Evolutionary conservation across 92 coral and sea anemone genomes (phyloP), one percentile per base, ranked within the genome.

Genomic region (Epizoanthus ramosus): DNA sequence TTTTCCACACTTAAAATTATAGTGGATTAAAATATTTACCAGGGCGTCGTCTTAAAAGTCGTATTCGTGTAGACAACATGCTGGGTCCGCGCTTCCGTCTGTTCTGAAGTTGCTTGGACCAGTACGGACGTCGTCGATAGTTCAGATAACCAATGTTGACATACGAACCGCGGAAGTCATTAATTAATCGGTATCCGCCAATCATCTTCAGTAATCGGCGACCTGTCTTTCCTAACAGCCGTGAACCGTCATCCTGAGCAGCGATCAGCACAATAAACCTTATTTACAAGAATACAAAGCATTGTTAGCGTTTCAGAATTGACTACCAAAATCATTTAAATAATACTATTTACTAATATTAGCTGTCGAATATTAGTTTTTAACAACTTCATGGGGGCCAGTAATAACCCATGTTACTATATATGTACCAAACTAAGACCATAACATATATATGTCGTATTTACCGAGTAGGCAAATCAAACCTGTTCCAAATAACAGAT

Each of bases 61-160:
- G 63, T 31, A 75, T 75, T 75, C 80, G 57, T 25, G 80, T 56
- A 57, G 80, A 57, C 60, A 75, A 7, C 80, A 75, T 75, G 80
- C 80, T 75, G 10, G 80, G 80, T 53, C 80, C 80, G 19, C 80
- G 80, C 50, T 57, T 75, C 31, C 80, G 31, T 57, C 54, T 45
- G 54, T 75, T 75, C 22, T 75, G 80, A 56, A 75, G 63, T 57
- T 75, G 80, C 28, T 58, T 75, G 28, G 80, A 75, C 80, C 80
- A 75, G 60, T 75, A 75, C 6, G 80, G 80, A 16, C 80, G 80
- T 64, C 80, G 68, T 16, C 66, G 43, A 25, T 58, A 75, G 16
- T 66, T 66, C 8, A 75, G 25, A 52, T 58, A 75, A 9, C 80
- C 80, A 28, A 75, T 57, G 80, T 16, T 57, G 25, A 68, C 80